Percentiles rank a stretch among this genome's conserved stretches.
Evolutionary conservation across 2,888 invertebrate species (phyloP).

Genomic region (Lithophane socia): DNA sequence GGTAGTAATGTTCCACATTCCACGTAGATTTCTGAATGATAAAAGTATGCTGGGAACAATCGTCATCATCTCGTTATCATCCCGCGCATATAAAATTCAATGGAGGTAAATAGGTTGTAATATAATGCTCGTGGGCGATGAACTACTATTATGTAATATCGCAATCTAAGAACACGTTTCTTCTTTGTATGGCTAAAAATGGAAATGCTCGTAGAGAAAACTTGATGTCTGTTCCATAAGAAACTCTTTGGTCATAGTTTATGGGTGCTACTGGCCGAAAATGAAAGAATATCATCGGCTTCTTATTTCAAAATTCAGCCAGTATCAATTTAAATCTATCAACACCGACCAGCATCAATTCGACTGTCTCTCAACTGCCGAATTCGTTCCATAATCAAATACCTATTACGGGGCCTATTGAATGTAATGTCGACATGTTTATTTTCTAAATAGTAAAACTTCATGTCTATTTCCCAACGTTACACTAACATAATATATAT

Average conservation of each 20-base stretch:
- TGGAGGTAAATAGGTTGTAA: constrained; percentile 51
- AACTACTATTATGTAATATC: constrained; percentile 54
- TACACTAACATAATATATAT: constrained; percentile 29
- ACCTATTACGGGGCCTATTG: constrained; percentile 48
- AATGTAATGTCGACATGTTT: constrained; percentile 45
- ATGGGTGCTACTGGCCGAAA: constrained; percentile 25
- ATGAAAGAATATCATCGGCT: neutral
- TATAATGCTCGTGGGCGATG: constrained; percentile 57
- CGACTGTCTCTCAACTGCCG: constrained; percentile 29
- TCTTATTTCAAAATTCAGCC: constrained; percentile 43
- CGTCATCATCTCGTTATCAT: constrained; percentile 54
- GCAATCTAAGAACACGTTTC: constrained; percentile 34
- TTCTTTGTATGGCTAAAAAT: constrained; percentile 1
- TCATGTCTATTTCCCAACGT: constrained; percentile 51
- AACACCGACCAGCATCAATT: constrained; percentile 54
- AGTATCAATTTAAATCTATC: constrained; percentile 62
- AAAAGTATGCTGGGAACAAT: constrained; percentile 28
- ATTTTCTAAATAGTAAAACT: constrained; percentile 51
- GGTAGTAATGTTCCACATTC: neutral
- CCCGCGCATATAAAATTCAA: constrained; percentile 58
- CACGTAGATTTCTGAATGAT: constrained; percentile 2
- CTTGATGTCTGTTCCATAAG: neutral
- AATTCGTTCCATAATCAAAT: constrained; percentile 60
- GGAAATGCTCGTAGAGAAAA: constrained; percentile 12
- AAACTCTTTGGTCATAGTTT: neutral